Percentiles rank a stretch among this genome's conserved stretches.
These are phyloP conservation scores for Aproaerema taeniolella DNA, from an alignment of 2,888 invertebrate genomes.

Conservation along the genomic window DNA sequence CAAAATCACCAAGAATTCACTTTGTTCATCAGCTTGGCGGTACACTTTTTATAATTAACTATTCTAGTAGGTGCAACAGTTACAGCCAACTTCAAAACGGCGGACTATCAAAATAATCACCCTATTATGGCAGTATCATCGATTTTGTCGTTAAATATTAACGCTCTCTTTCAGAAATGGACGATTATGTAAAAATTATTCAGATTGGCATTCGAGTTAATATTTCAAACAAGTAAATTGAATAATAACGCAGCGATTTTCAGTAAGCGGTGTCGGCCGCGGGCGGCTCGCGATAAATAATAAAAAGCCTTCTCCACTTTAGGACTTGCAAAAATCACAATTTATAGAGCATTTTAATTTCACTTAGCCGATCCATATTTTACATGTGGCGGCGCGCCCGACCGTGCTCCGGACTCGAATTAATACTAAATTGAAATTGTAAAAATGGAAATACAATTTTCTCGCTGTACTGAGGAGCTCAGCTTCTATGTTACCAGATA, in stretches of 20 bases:
- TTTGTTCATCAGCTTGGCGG: too few species aligned
- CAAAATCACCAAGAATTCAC: too few species aligned
- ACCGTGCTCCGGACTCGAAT: constrained; percentile 69
- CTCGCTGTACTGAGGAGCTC: constrained; percentile 56
- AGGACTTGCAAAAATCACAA: constrained; percentile 78
- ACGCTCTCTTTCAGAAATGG: background rate
- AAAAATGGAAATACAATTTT: constrained; percentile 78
- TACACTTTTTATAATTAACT: too few species aligned
- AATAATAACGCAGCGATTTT: constrained; percentile 71
- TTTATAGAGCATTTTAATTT: constrained; percentile 78
- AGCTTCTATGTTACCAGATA: constrained; percentile 62
- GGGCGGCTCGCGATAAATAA: constrained; percentile 69
- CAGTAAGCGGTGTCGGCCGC: constrained; percentile 65
- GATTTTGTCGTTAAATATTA: constrained; percentile 7
- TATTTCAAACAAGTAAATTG: constrained; percentile 69
- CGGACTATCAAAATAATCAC: too few species aligned
- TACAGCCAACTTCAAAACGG: too few species aligned
- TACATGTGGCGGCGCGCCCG: constrained; percentile 73
- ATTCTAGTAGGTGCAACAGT: too few species aligned
- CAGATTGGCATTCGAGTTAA: constrained; percentile 35
- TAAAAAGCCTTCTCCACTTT: constrained; percentile 77
- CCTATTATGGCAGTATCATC: too few species aligned
- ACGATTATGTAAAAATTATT: constrained; percentile 12
- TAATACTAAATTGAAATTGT: constrained; percentile 78
- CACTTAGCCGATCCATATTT: constrained; percentile 78